Conservation (phyloP, 35 echinoderm and acorn worm species). For the Nesometra sesokonis region DNA sequence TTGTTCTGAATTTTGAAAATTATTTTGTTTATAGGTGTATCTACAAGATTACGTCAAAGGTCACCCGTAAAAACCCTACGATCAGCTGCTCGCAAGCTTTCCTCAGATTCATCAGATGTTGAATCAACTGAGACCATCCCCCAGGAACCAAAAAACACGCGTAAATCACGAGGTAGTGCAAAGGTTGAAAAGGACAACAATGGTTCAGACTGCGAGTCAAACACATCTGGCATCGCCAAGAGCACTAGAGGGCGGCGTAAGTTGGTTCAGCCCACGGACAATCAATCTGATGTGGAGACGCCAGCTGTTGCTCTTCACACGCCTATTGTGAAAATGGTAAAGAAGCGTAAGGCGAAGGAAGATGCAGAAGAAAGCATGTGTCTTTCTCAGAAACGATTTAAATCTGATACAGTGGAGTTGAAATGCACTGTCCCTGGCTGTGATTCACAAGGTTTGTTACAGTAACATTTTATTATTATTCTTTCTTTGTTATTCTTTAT, state of each 20-base stretch:
- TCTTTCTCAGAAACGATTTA: constrained; percentile 7
- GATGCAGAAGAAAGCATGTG: background rate
- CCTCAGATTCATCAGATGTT: background rate
- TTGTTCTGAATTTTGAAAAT: background rate
- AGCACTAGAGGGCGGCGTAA: background rate
- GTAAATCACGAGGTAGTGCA: background rate
- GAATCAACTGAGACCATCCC: background rate
- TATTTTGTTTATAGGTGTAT: background rate
- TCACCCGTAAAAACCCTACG: background rate
- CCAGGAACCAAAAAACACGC: background rate
- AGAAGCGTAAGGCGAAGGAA: background rate
- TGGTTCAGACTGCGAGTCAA: background rate
- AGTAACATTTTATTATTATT: no score
- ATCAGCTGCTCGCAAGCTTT: background rate
- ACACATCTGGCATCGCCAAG: background rate
- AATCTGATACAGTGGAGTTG: constrained; percentile 59
- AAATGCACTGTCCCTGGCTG: constrained; percentile 87
- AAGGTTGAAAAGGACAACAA: background rate
- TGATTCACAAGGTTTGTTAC: constrained; percentile 73
- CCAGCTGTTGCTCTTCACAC: background rate
- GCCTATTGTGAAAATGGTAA: background rate
- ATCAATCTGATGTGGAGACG: background rate
- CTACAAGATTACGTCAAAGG: background rate
- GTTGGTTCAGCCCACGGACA: background rate
- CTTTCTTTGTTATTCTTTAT: no score